Evolutionary conservation across 2,888 invertebrate species (phyloP), one percentile per base, ranked within the genome.

Genomic region (Sminthurinus aureus): DNA sequence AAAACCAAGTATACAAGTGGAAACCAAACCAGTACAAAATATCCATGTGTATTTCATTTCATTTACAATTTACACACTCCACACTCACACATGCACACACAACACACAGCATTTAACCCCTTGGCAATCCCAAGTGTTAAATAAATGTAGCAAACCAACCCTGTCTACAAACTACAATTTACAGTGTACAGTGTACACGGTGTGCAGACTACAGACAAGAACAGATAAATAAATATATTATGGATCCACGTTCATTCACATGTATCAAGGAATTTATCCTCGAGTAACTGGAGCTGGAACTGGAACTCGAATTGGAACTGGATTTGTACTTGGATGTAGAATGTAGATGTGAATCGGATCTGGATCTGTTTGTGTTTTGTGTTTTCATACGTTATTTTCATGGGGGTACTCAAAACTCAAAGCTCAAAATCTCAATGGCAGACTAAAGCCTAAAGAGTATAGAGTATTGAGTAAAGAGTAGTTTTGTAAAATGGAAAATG

Each of bases 181-280:
- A 38, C 1, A 38, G 6, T 38, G 38, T 38, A 38, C 1, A 4
- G 38, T 38, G 38, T 38, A 6, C 38, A 38, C 38, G 38, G 38
- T 38, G 38, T 38, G 38, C 3, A 38, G 38, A 38, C 38, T 38
- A 6, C 38, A 38, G 79, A 79, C 79, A 50, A 51, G 15, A 69
- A 71, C 13, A 79, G 71, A 79, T 79, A 79, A 69, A 69, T 67
- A 20, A 79, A 18, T 20, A 51, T 67, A n/a, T 79, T 51, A 69
- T 69, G n/a, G 51, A n/a, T 38, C 6, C 51, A 20, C 51, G 38
- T 6, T 38, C 38, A 38, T 38, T 38, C 38, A 1, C 1, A 38
- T 77, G 22, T 24, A 26, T 64, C 12, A 13, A 79, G 24, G 58
- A 66, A 66, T 79, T 79, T 79, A 79, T 79, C 52, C 26, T 81